Base-by-base conservation (phyloP, 1,140 invertebrate genomes). In the Drosophila fuyamai region DNA sequence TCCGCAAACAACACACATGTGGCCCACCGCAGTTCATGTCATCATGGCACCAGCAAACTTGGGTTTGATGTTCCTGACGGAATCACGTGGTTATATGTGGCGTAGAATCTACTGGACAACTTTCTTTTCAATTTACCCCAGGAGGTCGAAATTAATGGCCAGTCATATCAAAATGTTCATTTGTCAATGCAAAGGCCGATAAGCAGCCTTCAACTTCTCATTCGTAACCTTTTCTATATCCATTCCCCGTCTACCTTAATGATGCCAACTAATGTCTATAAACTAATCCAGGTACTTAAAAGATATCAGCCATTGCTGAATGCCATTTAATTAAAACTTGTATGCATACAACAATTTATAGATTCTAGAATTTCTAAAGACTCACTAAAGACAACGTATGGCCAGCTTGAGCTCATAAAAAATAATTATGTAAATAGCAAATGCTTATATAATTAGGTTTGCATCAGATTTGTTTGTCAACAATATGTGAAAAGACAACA, bases 1-100 rank as follows among this genome's bases (percentile, higher is more conserved):
- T 72, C 65, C 81, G 72, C 65, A 82, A 74, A 67, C 65, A 43
- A 61, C 53, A 67, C 61, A 73, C 54, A 63, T 32, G 70, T 58
- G 38, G 40, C 14, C 14, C 32, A 16, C 16, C 43, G 35, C 18
- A 40, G 29, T 38, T 36, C 23, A 56, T 60, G 63, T 38, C 68
- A 73, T 66, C 59, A 68, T 70, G 46, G 44, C 50, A 35, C 61
- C 65, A 79, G 35, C 35, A 56, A 51, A 56, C 57, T 46, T 38
- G 43, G 46, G 38, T 51, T 67, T 55, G 38, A 59, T 59, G 62
- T 47, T 46, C 40, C 32, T 50, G 41, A 14, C 13, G 43, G 47
- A 59, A 56, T 71, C 61, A 54, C 55, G 76, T 76, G 67, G 60
- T 60, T 63, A 58, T 66, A 65, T 73, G 38, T 76, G 59, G 55